Conservation (phyloP, 2,113 vertebrate species). For the Aythya baeri region DNA sequence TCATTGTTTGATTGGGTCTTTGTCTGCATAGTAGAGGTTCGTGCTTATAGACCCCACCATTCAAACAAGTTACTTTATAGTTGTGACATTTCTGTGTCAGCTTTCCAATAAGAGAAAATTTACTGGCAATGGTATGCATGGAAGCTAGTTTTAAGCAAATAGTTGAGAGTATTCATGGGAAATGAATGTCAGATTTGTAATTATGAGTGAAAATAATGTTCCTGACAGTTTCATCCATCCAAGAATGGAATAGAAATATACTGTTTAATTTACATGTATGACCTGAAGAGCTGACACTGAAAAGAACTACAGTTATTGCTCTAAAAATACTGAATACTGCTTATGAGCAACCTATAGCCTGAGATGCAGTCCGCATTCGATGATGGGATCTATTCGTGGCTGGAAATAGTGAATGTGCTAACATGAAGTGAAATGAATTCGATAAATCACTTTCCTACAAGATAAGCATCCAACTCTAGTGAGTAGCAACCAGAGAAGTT, state of each 20-base stretch:
- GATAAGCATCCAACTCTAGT: neutral
- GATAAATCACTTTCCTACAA: conserved; percentile 6
- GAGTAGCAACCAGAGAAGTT: conserved; percentile 16
- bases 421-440: conserved; percentile 10
- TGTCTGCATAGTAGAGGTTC: neutral
- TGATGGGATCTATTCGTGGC: neutral
- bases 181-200: conserved; percentile 68
- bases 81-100: neutral
- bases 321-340: conserved; percentile 34
- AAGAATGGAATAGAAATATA: conserved; percentile 54
- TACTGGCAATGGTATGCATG: conserved; percentile 1
- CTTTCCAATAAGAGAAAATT: conserved; percentile 38
- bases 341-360: conserved; percentile 5
- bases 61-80: neutral
- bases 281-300: conserved; percentile 43
- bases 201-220: conserved; percentile 58
- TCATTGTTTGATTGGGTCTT: neutral
- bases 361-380: neutral
- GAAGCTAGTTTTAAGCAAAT: conserved; percentile 55
- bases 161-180: conserved; percentile 42
- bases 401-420: neutral
- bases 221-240: conserved; percentile 58
- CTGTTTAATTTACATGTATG: conserved; percentile 61
- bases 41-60: neutral
- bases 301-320: conserved; percentile 46